These are phyloP conservation scores for Apodemus agrarius DNA, from an alignment of 2,797 vertebrate genomes.

Conservation along the genomic window DNA sequence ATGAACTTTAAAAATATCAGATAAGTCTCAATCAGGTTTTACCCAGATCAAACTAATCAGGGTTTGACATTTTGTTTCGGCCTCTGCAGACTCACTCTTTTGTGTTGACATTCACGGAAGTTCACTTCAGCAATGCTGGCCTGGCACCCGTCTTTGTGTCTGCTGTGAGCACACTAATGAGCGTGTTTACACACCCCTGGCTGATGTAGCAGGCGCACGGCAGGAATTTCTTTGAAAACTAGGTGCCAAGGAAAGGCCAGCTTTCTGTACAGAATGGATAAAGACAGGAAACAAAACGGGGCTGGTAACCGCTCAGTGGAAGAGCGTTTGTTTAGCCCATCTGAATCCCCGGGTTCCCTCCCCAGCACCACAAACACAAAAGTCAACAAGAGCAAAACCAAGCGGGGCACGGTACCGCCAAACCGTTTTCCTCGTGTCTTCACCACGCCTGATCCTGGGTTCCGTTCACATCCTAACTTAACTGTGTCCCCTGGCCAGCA, in stretches of 20 bases:
- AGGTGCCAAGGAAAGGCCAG: slow-evolving; percentile 9
- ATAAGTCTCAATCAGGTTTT: neutral
- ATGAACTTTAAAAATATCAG: neutral
- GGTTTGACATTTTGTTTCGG: neutral
- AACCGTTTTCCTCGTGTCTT: neutral
- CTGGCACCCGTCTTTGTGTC: neutral
- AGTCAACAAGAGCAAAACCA: neutral
- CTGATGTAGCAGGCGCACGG: neutral
- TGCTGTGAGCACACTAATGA: neutral
- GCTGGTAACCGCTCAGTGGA: neutral
- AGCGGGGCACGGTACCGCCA: neutral
- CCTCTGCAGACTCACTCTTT: neutral
- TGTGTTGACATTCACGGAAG: neutral
- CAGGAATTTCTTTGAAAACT: slow-evolving; percentile 49
- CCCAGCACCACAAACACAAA: neutral
- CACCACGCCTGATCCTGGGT: neutral
- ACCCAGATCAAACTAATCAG: neutral
- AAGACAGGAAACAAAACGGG: neutral
- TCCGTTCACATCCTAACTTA: neutral
- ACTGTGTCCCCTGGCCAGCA: neutral
- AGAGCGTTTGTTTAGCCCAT: neutral
- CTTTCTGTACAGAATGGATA: neutral
- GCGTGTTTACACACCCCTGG: neutral
- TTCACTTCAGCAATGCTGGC: neutral
- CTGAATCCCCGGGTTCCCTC: neutral